These are phyloP conservation scores for Psilopsiagon aymara DNA, from an alignment of 2,113 vertebrate species.

Conservation along the genomic window DNA sequence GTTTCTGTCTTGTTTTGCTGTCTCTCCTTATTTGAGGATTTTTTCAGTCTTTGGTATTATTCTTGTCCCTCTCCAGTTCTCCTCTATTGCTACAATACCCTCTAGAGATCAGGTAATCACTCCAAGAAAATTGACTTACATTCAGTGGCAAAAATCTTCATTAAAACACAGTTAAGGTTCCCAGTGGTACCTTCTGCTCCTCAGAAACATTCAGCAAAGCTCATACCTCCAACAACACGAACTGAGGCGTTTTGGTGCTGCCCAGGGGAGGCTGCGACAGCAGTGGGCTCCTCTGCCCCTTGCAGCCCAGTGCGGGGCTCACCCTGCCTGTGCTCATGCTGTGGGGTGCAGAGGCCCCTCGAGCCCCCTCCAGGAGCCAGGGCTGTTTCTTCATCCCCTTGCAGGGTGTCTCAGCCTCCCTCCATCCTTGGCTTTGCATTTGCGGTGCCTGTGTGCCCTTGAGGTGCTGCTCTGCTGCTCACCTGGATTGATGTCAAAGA, in stretches of 20 bases:
- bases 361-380: background rate
- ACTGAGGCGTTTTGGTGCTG: background rate
- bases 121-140: slow-evolving; percentile 55
- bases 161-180: slow-evolving; percentile 48
- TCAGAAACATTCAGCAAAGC: slow-evolving; percentile 4
- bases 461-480: background rate
- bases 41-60: slow-evolving; percentile 34
- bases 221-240: background rate
- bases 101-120: slow-evolving; percentile 55
- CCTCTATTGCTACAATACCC: slow-evolving; percentile 41
- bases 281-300: background rate
- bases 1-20: slow-evolving; percentile 56
- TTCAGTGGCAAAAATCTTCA: slow-evolving; percentile 59
- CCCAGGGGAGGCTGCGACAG: background rate
- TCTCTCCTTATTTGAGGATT: slow-evolving; percentile 28
- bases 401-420: background rate
- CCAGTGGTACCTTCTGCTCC: slow-evolving; percentile 10
- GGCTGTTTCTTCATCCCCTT: background rate
- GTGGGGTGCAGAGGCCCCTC: background rate
- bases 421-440: background rate
- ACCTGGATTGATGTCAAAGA: rapidly evolving
- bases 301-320: background rate
- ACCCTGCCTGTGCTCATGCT: background rate
- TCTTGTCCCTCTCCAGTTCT: slow-evolving; percentile 36
- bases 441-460: rapidly evolving